Base-by-base conservation (phyloP, 2,888 invertebrate genomes). In the Piscicola geometra region DNA sequence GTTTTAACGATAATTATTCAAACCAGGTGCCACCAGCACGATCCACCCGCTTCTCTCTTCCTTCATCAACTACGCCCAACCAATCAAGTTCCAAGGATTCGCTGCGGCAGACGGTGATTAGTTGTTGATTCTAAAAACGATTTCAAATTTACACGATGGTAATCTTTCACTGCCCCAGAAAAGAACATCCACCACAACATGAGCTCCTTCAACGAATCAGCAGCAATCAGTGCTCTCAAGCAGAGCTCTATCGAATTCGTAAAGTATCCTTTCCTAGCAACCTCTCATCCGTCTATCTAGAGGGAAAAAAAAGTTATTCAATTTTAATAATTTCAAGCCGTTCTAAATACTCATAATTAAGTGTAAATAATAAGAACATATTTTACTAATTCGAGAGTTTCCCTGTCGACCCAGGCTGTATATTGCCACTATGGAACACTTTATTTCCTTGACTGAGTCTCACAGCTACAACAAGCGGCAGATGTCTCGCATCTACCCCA, bases 1-100 rank as follows among this genome's bases (percentile, higher is more conserved):
- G n/a, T n/a, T n/a, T n/a, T n/a, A n/a, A 41, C 15, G 21, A 56
- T 56, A 25, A 56, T 56, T 25, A 56, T 18, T 18, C n/a, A 3
- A 25, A 18, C 25, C 5, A 56, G 95, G 96, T 72, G 98, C 98
- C 81, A 98, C 98, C 75, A 96, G 96, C 78, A 97, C 96, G 86
- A 97, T 99, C 77, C 99, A 99, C 87, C 99, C 99, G 9, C 94
- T 94, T 91, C 89, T 99, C 35, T 98, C 97, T 74, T 94, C 96
- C 76, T 93, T 99, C 92, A 93, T 99, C 85, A 99, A 99, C 89
- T 99, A 99, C 88, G 96, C 97, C 75, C 97, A 98, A 88, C 99
- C 99, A 15, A 92, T 99, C 84, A 99, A 99, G 88, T 99, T 99
- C 88, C 92, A 92, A 86, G 93, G 94, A 80, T 99, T 99, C 86